These are phyloP conservation scores for Eriosoma lanigerum DNA, from an alignment of 1,140 invertebrate genomes.

Conservation along the genomic window DNA sequence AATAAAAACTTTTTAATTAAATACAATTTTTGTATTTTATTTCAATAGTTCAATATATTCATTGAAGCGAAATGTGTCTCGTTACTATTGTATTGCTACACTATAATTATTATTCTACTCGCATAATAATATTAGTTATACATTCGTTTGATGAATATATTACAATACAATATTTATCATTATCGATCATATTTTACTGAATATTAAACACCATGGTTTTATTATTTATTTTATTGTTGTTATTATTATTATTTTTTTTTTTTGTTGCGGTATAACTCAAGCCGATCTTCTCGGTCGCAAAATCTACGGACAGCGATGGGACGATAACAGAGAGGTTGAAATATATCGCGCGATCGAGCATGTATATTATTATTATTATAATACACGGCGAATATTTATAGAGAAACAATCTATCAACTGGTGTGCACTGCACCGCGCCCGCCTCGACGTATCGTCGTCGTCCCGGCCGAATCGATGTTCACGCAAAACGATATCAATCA, in stretches of 20 bases:
- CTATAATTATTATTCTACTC: no score
- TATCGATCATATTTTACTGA: slow-evolving; percentile 28
- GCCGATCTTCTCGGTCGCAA: no score
- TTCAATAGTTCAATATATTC: no score
- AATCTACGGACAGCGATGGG: no score
- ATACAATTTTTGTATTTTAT: no score
- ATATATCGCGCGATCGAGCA: slow-evolving; percentile 27
- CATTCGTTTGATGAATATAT: slow-evolving; percentile 6
- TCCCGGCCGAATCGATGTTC: slow-evolving; percentile 38
- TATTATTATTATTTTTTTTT: neutral
- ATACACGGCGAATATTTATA: neutral
- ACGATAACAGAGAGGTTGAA: neutral
- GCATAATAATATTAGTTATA: no score
- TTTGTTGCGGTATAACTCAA: neutral
- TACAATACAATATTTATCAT: neutral
- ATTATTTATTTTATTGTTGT: neutral
- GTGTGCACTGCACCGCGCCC: neutral
- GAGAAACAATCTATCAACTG: slow-evolving; percentile 47
- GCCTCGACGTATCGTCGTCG: neutral
- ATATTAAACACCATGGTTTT: slow-evolving; percentile 41
- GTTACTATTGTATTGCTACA: no score
- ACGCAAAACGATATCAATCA: slow-evolving; percentile 44
- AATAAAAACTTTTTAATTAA: no score
- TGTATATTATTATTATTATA: no score
- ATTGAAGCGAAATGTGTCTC: no score